Evolutionary conservation across 2,797 vertebrate species (phyloP), one percentile per base, ranked within the genome.

Genomic region (Carcharodon carcharias): DNA sequence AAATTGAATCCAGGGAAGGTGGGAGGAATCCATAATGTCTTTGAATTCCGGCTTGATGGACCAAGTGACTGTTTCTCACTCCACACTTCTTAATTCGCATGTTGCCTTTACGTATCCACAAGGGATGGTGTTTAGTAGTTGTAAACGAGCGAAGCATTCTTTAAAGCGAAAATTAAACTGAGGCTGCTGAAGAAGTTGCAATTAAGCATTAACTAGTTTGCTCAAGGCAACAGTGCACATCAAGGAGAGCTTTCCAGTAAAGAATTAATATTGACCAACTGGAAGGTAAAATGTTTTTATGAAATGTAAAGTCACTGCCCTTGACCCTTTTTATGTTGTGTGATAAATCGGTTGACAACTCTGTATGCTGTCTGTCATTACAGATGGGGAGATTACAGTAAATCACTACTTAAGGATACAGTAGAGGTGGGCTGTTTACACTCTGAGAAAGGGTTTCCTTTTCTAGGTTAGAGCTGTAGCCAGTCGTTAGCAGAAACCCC

Each of bases 221-320:
- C 31, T 63, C 8, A 35, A n/a, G n/a, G 61, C 91, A 85, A 5
- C 82, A 85, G 89, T 7, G 21, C 14, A 35, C 69, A 73, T 73
- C 61, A 28, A 94, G 94, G 94, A 71, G 31, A 73, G 65, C 94
- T 95, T 95, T 95, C 69, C 65, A 54, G 94, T 95, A 95, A 95
- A 95, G 94, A 95, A 95, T 95, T 95, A 95, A 95, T 95, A 95
- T 95, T 95, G 94, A 95, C 94, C 50, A 26, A 35, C 67, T 58
- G 5, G 11, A 92, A 63, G 28, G 56, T 92, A 92, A 92, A 63
- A 92, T 92, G 89, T 85, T 85, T 85, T 85, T 40, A 21, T n/a
- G 26, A 63, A 93, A 93, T 93, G 63, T 93, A 40, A 45, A 40
- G 91, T 93, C 63, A 45, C 63, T 67, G 91, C 91, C 56, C 91